Percentiles rank a stretch among this genome's conserved stretches.
phyloP scores from a whole-genome alignment of 2,888 invertebrate species.

The Andrena marginata region DNA sequence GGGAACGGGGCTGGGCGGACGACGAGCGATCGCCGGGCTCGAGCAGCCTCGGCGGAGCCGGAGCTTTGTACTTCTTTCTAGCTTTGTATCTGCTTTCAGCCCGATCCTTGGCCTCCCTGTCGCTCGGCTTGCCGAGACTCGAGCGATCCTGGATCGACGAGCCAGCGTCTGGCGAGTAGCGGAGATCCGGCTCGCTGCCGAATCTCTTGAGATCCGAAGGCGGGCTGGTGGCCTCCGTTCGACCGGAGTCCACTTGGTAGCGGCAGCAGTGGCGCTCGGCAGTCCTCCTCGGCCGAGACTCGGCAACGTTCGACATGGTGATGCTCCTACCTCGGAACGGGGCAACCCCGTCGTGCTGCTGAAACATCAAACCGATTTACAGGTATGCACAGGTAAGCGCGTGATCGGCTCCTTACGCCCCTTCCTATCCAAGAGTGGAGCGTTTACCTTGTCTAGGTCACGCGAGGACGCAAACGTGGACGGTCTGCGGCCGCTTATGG shows the following conservation, averaged over 20 bases:
- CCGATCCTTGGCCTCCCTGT: constrained; percentile 85
- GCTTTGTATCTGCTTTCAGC: constrained; percentile 85
- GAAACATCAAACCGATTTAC: constrained; percentile 34
- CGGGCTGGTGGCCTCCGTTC: constrained; percentile 69
- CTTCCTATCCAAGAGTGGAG: not conserved
- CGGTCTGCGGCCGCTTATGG: constrained; percentile 90
- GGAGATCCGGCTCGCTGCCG: constrained; percentile 91
- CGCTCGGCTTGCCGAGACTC: constrained; percentile 9
- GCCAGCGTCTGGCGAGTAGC: constrained; percentile 73
- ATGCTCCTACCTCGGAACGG: constrained; percentile 76
- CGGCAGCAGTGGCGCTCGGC: constrained; percentile 68
- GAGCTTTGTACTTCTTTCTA: constrained; percentile 92
- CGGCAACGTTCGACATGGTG: constrained; percentile 75
- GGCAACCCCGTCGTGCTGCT: constrained; percentile 74
- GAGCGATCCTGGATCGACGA: constrained; percentile 33
- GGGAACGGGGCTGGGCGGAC: constrained; percentile 53
- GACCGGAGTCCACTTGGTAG: constrained; percentile 75
- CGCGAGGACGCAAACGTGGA: constrained; percentile 80
- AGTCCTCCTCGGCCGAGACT: constrained; percentile 63
- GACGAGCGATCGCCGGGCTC: constrained; percentile 86
- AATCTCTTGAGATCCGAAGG: constrained; percentile 86
- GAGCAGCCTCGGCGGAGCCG: constrained; percentile 87
- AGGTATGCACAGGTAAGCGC: too few species aligned
- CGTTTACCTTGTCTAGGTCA: constrained; percentile 80
- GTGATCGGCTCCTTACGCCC: not conserved